A percentile compares a stretch with the other conserved stretches of the same genome.
phyloP scores from a whole-genome alignment of 1,140 invertebrate genomes.

The Helicoverpa armigera region DNA sequence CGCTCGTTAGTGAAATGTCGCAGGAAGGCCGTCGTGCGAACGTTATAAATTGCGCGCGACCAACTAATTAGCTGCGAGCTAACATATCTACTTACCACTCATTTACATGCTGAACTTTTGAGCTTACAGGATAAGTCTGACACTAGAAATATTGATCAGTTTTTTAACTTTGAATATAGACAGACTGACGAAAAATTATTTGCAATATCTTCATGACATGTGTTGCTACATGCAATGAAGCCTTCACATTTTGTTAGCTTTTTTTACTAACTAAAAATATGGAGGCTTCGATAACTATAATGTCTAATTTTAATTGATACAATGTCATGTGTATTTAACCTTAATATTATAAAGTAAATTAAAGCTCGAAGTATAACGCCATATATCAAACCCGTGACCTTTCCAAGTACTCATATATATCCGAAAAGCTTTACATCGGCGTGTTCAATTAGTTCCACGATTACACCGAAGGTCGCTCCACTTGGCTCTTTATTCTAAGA shows the following conservation, averaged over 20 bases:
- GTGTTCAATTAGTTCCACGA: slow-evolving; percentile 48
- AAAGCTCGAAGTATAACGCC: slow-evolving; percentile 22
- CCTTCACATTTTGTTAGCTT: slow-evolving; percentile 7
- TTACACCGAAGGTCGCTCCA: slow-evolving; percentile 64
- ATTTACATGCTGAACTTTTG: slow-evolving; percentile 19
- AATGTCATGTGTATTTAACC: not conserved
- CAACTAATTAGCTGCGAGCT: slow-evolving; percentile 44
- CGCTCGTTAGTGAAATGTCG: slow-evolving; percentile 62
- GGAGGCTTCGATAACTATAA: too few relatives aligned
- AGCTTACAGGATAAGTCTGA: not conserved
- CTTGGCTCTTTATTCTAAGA: slow-evolving; percentile 72
- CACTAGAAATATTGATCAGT: slow-evolving; percentile 1
- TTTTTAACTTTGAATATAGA: slow-evolving; percentile 3
- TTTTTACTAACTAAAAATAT: too few relatives aligned
- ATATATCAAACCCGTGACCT: slow-evolving; percentile 46
- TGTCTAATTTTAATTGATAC: not conserved
- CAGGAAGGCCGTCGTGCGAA: slow-evolving; percentile 53
- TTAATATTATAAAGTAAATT: slow-evolving; percentile 28
- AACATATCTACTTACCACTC: slow-evolving; percentile 19
- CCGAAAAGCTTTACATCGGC: slow-evolving; percentile 40
- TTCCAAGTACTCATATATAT: slow-evolving; percentile 39
- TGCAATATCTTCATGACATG: slow-evolving; percentile 37
- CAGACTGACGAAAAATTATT: slow-evolving; percentile 20
- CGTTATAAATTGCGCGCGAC: slow-evolving; percentile 29
- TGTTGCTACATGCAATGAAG: slow-evolving; percentile 6